Evolutionary conservation across 2,113 vertebrate genomes (phyloP), one percentile per base, ranked within the genome.

Genomic region (Tragelaphus imberbis): DNA sequence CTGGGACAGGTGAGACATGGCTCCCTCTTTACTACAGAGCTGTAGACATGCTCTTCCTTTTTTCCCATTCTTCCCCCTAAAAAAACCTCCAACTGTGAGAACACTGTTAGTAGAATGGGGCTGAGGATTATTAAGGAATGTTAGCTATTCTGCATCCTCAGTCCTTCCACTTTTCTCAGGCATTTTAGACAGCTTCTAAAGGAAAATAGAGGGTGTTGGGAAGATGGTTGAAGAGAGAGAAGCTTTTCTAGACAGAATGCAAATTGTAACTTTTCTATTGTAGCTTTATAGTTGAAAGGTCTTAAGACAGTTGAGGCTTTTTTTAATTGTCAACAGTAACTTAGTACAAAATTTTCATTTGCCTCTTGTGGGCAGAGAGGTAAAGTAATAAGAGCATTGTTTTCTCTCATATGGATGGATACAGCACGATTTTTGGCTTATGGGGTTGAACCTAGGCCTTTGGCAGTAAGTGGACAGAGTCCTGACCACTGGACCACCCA

Each of bases 1-100:
- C 99, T 58, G 99, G 99, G 92, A 99, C 99, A 98, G 99, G 99
- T 99, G 84, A 97, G 98, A 53, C 16, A 2, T 7, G 21, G 12
- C 93, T 91, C 33, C 16, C 17, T 88, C 63, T 90, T 28, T 44
- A 49, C 75, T 71, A 0, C 0, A 40, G 53, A 49, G 27, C 85
- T 92, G 2, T 15, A n/a, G 47, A 15, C 33, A 53, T 53, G 40
- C 27, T 27, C 63, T 65, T n/a, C 55, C 27, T 58, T 15, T 36
- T 28, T 12, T 53, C 36, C 40, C 49, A 12, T 27, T 6, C 61
- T 77, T 44, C 36, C 23, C 71, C 71, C 40, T 77, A 21, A 25
- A 47, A 17, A 7, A 5, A 49, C 88, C 88, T 63, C 58, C 6
- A 3, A 6, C 68, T 49, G 19, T 63, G 33, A 68, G 61, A 17